phyloP scores from a whole-genome alignment of 2,113 vertebrate species.

The Mixornis gularis region DNA sequence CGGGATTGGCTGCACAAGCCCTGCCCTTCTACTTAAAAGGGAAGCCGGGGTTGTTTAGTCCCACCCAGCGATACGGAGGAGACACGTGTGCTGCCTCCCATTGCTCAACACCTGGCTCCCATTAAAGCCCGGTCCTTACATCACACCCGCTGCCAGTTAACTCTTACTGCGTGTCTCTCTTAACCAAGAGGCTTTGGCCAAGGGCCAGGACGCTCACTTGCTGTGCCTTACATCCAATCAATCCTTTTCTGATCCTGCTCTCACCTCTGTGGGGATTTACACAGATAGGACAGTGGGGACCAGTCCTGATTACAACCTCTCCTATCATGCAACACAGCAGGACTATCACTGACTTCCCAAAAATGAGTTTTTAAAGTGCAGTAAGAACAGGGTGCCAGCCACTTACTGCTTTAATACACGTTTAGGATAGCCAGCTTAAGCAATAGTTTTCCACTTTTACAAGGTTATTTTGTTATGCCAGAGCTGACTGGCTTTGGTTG shows the following conservation, averaged over 20 bases:
- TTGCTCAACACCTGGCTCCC: conserved; percentile 23
- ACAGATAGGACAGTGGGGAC: background rate
- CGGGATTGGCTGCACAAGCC: conserved; percentile 60
- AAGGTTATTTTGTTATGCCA: background rate
- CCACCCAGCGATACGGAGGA: background rate
- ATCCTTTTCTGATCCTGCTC: background rate
- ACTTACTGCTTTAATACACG: background rate
- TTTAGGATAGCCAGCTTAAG: background rate
- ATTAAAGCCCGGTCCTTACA: background rate
- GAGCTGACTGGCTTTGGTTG: background rate
- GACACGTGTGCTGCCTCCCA: background rate
- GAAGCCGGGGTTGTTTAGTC: background rate
- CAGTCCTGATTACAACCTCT: background rate
- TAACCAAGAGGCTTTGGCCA: background rate
- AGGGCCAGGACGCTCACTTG: fast-evolving
- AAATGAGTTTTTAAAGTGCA: background rate
- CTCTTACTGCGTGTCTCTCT: background rate
- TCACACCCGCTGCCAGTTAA: conserved; percentile 19
- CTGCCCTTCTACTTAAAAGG: conserved; percentile 67
- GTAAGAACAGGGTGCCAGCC: background rate
- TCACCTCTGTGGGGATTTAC: background rate
- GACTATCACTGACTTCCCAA: background rate
- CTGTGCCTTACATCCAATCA: background rate
- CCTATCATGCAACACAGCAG: background rate
- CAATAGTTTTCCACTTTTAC: background rate